Conservation (phyloP, 2,888 invertebrate genomes). For the Mongoloraphidia duomilia region DNA sequence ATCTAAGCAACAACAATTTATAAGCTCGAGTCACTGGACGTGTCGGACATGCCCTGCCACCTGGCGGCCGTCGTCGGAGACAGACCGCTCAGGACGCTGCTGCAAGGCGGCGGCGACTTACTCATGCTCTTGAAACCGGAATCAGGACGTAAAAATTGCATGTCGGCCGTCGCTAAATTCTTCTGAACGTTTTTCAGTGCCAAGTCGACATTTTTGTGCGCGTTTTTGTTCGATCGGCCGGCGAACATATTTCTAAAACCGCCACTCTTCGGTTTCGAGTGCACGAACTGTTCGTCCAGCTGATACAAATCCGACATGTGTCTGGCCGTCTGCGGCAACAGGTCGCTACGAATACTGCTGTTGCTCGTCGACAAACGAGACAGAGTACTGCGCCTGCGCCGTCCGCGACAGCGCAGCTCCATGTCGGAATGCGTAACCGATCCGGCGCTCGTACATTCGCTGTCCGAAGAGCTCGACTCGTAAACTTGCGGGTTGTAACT, state of each 20-base stretch:
- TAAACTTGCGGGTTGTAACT: constrained; percentile 42
- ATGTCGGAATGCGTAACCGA: constrained; percentile 25
- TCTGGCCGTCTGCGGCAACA: constrained; percentile 20
- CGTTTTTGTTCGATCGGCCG: constrained; percentile 4
- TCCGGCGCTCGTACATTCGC: constrained; percentile 31
- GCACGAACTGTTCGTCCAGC: constrained; percentile 1
- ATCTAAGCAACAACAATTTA: constrained; percentile 15
- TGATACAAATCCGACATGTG: constrained; percentile 1
- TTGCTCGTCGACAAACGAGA: constrained; percentile 27
- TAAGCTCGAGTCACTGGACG: constrained; percentile 28
- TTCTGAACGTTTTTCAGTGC: constrained; percentile 16
- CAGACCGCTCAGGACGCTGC: constrained; percentile 38
- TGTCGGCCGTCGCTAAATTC: constrained; percentile 18
- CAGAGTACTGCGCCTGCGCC: constrained; percentile 22
- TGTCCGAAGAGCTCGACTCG: constrained; percentile 36
- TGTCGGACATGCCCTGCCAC: constrained; percentile 22
- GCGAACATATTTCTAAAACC: not conserved
- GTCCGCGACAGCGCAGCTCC: constrained; percentile 22
- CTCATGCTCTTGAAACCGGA: constrained; percentile 25
- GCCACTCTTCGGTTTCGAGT: not conserved
- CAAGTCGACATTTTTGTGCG: constrained; percentile 12
- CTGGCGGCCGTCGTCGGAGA: constrained; percentile 34
- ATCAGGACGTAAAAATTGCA: constrained; percentile 30
- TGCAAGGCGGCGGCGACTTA: constrained; percentile 38
- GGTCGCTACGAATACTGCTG: constrained; percentile 28